Evolutionary conservation across 2,888 invertebrate species (phyloP).

Genomic region (Drosophila aldrichi): DNA sequence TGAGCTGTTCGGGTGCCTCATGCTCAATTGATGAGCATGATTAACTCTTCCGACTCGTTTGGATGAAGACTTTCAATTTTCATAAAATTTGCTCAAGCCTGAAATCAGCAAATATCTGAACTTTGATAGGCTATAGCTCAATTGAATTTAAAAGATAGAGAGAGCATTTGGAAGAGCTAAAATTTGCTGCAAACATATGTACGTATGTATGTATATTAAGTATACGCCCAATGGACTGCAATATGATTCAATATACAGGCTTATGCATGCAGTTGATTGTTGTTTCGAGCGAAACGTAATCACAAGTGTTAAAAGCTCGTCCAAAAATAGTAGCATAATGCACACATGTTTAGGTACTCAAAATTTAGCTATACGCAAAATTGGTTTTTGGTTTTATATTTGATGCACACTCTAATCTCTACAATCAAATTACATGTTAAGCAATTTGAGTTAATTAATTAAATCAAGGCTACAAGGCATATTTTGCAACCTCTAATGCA

Average conservation of each 20-base stretch:
- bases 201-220: neutral
- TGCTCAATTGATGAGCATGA: neutral
- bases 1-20: too few species aligned
- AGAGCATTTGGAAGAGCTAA: too few species aligned
- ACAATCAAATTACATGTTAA: neutral
- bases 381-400: neutral
- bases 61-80: neutral
- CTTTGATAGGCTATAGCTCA: too few species aligned
- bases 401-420: neutral
- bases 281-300: too few species aligned
- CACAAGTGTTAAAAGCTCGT: too few species aligned
- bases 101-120: neutral
- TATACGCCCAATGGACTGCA: neutral
- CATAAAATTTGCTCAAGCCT: neutral
- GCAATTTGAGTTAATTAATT: neutral
- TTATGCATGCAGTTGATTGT: too few species aligned
- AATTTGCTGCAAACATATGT: too few species aligned
- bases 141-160: too few species aligned
- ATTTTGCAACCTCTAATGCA: slow-evolving; percentile 14
- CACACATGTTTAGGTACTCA: neutral
- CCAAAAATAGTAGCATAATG: too few species aligned
- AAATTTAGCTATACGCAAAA: neutral
- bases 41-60: neutral
- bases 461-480: slow-evolving; percentile 4
- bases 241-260: too few species aligned